Evolutionary conservation across 1,140 invertebrate species (phyloP).

Genomic region (Triops cancriformis): DNA sequence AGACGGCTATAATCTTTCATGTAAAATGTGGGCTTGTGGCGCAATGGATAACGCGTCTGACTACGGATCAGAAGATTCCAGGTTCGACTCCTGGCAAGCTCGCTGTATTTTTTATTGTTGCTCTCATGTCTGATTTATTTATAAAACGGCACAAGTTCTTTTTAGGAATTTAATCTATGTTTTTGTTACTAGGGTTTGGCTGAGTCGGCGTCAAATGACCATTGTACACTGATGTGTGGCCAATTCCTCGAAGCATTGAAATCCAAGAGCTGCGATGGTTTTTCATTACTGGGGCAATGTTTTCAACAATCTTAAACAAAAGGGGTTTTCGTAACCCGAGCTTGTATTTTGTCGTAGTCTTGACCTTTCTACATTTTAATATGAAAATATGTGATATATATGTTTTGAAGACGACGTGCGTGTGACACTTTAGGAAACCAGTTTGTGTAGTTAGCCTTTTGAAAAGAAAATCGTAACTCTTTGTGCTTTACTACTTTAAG

Average conservation of each 20-base stretch:
- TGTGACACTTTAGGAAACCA: not conserved
- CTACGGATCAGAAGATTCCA: slow-evolving; percentile 86
- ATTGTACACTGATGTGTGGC: not conserved
- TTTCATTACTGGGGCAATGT: not conserved
- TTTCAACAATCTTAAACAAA: not conserved
- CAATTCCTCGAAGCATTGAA: not conserved
- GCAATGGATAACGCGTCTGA: slow-evolving; percentile 86
- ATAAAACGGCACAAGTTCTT: not conserved
- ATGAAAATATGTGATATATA: not conserved
- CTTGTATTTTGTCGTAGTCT: not conserved
- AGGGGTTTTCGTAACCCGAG: not conserved
- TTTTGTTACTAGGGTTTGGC: not conserved
- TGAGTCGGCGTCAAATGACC: not conserved
- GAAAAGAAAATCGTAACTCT: not conserved
- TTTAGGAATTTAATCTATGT: not conserved
- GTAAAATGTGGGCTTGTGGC: slow-evolving; percentile 60
- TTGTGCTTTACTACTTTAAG: not conserved
- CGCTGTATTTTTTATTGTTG: slow-evolving; percentile 34
- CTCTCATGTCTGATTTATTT: not conserved
- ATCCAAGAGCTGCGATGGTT: not conserved
- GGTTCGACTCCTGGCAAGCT: slow-evolving; percentile 84
- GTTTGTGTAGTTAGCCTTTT: not conserved
- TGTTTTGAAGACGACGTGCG: not conserved
- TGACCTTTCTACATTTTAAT: not conserved
- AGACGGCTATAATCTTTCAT: not conserved